Evolutionary conservation across 2,888 invertebrate genomes (phyloP).

Genomic region (Crematogaster levior): DNA sequence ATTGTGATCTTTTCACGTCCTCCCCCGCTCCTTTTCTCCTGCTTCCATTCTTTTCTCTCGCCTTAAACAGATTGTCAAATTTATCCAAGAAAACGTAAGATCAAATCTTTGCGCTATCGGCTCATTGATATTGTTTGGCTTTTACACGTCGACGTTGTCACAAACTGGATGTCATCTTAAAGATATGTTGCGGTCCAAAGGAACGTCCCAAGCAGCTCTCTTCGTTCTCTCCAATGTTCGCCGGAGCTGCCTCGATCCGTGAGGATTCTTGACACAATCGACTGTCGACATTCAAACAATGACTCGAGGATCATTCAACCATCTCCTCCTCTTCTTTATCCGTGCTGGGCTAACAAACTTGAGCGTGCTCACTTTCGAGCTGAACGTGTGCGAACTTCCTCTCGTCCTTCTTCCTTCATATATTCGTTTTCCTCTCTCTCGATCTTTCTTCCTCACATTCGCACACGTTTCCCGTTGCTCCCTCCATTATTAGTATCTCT

Average conservation of each 20-base stretch:
- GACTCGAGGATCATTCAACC: not conserved
- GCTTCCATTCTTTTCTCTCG: slow-evolving; percentile 25
- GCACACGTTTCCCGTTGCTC: not conserved
- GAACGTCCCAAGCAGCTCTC: not conserved
- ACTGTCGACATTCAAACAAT: slow-evolving; percentile 11
- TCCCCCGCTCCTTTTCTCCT: not conserved
- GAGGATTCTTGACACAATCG: slow-evolving; percentile 17
- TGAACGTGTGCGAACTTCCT: slow-evolving; percentile 14
- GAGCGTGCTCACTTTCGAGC: slow-evolving; percentile 20
- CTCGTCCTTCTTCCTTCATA: not conserved
- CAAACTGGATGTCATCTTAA: not conserved
- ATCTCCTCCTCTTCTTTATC: not conserved
- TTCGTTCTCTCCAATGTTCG: slow-evolving; percentile 4
- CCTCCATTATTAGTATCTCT: not conserved
- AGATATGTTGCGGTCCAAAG: not conserved
- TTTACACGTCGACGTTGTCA: not conserved
- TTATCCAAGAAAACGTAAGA: slow-evolving; percentile 55
- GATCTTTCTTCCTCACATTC: slow-evolving; percentile 1
- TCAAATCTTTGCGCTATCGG: slow-evolving; percentile 5
- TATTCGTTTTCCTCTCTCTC: not conserved
- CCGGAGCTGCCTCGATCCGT: slow-evolving; percentile 2
- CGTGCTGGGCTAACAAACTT: slow-evolving; percentile 18
- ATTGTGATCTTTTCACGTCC: not conserved
- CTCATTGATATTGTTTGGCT: not conserved
- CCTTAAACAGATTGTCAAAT: slow-evolving; percentile 64